Evolutionary conservation across 2,888 invertebrate genomes (phyloP).

Genomic region (Liodrosophila aerea): DNA sequence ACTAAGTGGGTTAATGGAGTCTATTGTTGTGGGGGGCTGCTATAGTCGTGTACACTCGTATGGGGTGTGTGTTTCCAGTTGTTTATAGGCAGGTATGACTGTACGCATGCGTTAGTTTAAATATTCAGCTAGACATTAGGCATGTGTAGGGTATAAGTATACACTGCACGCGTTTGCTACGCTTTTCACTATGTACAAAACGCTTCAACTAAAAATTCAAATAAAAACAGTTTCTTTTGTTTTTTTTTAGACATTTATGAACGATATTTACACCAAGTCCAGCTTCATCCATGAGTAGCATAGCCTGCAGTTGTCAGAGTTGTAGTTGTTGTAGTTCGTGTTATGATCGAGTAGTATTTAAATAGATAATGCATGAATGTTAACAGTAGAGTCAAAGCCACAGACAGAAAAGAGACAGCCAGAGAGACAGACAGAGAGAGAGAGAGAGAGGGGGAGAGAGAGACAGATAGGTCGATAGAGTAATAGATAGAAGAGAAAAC

Average conservation of each 20-base stretch:
- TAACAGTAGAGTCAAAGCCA: slow-evolving; percentile 37
- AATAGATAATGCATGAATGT: slow-evolving; percentile 69
- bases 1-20: no score
- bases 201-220: slow-evolving; percentile 16
- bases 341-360: slow-evolving; percentile 64
- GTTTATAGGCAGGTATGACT: slow-evolving; percentile 41
- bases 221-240: slow-evolving; percentile 5
- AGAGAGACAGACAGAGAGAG: slow-evolving; percentile 34
- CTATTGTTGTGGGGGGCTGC: no score
- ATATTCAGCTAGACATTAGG: slow-evolving; percentile 10
- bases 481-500: slow-evolving; percentile 13
- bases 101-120: slow-evolving; percentile 50
- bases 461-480: slow-evolving; percentile 16
- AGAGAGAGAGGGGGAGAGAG: slow-evolving; percentile 26
- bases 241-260: slow-evolving; percentile 54
- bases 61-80: slow-evolving; percentile 3
- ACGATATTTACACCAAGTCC: slow-evolving; percentile 93
- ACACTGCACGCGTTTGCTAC: slow-evolving; percentile 21
- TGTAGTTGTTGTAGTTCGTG: slow-evolving; percentile 35
- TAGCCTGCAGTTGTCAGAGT: slow-evolving; percentile 86
- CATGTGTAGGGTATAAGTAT: slow-evolving; percentile 9
- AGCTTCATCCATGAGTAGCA: slow-evolving; percentile 95
- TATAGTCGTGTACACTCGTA: no score
- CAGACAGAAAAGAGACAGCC: slow-evolving; percentile 30
- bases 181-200: slow-evolving; percentile 38